A percentile compares a stretch with the other conserved stretches of the same genome.
These are phyloP conservation scores for Acromyrmex echinatior DNA, from an alignment of 1,140 invertebrate species.

Conservation along the genomic window DNA sequence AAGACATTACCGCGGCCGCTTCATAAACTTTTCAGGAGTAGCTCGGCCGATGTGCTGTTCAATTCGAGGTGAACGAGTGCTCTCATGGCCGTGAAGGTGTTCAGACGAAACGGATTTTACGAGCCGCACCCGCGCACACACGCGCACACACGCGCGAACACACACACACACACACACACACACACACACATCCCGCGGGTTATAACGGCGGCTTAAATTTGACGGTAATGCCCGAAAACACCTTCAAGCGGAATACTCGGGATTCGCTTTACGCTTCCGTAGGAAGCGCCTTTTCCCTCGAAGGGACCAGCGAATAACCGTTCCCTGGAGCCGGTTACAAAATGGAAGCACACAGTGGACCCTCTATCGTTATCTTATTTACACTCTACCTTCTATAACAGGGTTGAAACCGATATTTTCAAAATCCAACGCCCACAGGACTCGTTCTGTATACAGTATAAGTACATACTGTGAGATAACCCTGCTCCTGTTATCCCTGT, in stretches of 20 bases:
- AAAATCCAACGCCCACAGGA: conserved; percentile 27
- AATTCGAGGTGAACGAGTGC: background rate
- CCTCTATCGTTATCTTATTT: conserved; percentile 60
- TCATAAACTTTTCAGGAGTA: conserved; percentile 62
- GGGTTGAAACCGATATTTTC: conserved; percentile 16
- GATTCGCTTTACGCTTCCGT: conserved; percentile 73
- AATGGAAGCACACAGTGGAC: conserved; percentile 51
- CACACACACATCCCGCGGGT: conserved; percentile 59
- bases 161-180: conserved; percentile 15
- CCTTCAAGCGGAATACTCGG: conserved; percentile 63
- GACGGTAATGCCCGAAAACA: conserved; percentile 66
- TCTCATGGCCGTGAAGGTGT: conserved; percentile 32
- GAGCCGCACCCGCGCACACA: conserved; percentile 46
- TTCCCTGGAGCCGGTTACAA: conserved; percentile 65
- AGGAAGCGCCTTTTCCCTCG: conserved; percentile 66
- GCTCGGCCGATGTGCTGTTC: conserved; percentile 31
- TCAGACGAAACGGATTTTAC: conserved; percentile 73
- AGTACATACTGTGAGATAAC: background rate
- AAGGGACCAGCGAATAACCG: conserved; percentile 64
- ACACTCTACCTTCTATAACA: conserved; percentile 39
- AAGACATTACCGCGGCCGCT: conserved; percentile 21
- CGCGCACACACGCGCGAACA: background rate
- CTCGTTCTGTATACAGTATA: background rate
- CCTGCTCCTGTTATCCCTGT: background rate
- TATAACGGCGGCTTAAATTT: conserved; percentile 72